These are phyloP conservation scores for Simalia tracyae DNA, from an alignment of 2,797 vertebrate species.

Conservation along the genomic window DNA sequence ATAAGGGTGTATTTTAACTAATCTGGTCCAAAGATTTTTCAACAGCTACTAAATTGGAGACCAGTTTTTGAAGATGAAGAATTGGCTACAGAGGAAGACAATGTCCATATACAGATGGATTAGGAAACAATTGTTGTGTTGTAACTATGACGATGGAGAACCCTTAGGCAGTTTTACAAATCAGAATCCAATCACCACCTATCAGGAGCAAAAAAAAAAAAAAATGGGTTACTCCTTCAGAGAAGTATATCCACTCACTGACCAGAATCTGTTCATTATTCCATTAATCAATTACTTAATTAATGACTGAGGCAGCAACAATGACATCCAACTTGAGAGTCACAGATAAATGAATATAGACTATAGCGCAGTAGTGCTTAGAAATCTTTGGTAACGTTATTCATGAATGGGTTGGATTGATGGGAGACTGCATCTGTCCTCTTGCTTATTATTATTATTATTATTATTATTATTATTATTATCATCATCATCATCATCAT, in stretches of 20 bases:
- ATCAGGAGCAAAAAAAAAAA: not conserved
- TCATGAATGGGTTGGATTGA: not conserved
- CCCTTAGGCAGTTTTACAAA: not conserved
- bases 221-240: not conserved
- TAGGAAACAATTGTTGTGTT: not conserved
- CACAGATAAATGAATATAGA: not conserved
- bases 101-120: not conserved
- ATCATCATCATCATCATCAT: no score
- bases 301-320: not conserved
- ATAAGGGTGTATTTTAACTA: not conserved
- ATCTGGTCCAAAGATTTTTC: not conserved
- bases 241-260: not conserved
- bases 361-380: not conserved
- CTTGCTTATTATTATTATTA: no score
- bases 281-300: not conserved
- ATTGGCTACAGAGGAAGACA: not conserved
- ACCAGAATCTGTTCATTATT: not conserved
- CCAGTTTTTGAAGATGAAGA: not conserved
- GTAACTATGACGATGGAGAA: not conserved
- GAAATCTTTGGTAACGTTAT: not conserved
- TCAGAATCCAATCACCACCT: not conserved
- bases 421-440: not conserved
- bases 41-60: not conserved
- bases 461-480: no score
- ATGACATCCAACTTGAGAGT: not conserved